Evolutionary conservation across 2,888 invertebrate species (phyloP).

Genomic region (Acronicta alni): DNA sequence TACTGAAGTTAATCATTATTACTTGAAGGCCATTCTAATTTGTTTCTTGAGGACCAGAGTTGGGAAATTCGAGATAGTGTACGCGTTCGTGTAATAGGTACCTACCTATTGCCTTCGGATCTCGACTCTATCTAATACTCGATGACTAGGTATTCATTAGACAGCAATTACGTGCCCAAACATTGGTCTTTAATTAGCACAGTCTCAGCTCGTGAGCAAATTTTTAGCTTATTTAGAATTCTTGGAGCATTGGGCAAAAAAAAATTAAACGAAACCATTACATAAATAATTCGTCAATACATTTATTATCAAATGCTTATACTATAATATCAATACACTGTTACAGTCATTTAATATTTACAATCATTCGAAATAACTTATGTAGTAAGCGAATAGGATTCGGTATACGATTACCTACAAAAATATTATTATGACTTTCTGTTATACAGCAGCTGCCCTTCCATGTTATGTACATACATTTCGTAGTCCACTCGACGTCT

Average conservation of each 20-base stretch:
- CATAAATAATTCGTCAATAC: slow-evolving; percentile 54
- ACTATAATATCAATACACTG: slow-evolving; percentile 60
- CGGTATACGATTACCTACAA: slow-evolving; percentile 40
- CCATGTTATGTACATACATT: slow-evolving; percentile 40
- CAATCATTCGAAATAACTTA: slow-evolving; percentile 53
- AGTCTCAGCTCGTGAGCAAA: slow-evolving; percentile 25
- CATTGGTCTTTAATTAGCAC: slow-evolving; percentile 47
- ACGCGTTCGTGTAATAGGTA: too few species aligned
- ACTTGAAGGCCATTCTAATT: too few species aligned
- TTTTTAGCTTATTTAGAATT: slow-evolving; percentile 27
- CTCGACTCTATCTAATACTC: neutral
- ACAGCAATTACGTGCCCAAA: slow-evolving; percentile 36
- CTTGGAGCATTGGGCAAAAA: slow-evolving; percentile 11
- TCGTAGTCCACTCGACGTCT: slow-evolving; percentile 36
- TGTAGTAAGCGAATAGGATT: slow-evolving; percentile 47
- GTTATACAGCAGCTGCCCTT: slow-evolving; percentile 45
- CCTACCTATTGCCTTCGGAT: too few species aligned
- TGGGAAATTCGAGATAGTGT: too few species aligned
- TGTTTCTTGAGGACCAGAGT: too few species aligned
- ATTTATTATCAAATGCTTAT: slow-evolving; percentile 62
- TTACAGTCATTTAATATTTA: slow-evolving; percentile 61
- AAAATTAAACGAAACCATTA: slow-evolving; percentile 53
- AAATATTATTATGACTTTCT: slow-evolving; percentile 57
- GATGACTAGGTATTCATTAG: slow-evolving; percentile 32
- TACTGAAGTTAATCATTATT: too few species aligned